These are phyloP conservation scores for Sapajus apella DNA, from an alignment of 2,113 vertebrate genomes.

Conservation along the genomic window DNA sequence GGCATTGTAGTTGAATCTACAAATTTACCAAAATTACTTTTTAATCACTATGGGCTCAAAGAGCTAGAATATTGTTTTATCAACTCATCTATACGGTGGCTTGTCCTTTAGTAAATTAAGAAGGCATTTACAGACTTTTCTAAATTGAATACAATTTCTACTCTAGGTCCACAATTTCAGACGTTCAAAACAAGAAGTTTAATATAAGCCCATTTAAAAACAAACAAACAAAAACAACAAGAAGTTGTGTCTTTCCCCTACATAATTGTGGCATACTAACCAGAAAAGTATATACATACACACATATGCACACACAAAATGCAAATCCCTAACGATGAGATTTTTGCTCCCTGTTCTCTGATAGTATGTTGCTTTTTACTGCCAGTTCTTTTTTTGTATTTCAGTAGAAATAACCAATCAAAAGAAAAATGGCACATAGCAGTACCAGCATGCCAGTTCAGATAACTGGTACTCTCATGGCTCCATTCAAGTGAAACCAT, in stretches of 20 bases:
- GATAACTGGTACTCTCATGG: not conserved
- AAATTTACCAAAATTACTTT: constrained; percentile 6
- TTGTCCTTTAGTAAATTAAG: not conserved
- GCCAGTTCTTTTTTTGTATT: not conserved
- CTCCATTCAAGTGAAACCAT: not conserved
- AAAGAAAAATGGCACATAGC: not conserved
- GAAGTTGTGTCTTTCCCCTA: not conserved
- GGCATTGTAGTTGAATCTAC: not conserved
- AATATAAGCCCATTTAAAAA: too few relatives aligned
- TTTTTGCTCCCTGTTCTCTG: not conserved
- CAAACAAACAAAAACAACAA: not conserved
- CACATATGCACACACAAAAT: not conserved
- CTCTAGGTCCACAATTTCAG: not conserved
- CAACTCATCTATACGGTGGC: not conserved
- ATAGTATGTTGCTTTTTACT: not conserved
- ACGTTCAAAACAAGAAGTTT: not conserved
- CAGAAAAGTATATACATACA: not conserved
- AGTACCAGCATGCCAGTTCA: not conserved
- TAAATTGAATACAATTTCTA: not conserved
- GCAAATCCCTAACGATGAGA: not conserved
- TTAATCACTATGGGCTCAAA: not conserved
- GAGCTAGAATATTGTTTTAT: not conserved
- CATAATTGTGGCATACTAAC: not conserved
- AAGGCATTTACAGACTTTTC: not conserved
- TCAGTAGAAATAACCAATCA: not conserved